Evolutionary conservation across 2,113 vertebrate genomes (phyloP).

Genomic region (Prolemur simus): DNA sequence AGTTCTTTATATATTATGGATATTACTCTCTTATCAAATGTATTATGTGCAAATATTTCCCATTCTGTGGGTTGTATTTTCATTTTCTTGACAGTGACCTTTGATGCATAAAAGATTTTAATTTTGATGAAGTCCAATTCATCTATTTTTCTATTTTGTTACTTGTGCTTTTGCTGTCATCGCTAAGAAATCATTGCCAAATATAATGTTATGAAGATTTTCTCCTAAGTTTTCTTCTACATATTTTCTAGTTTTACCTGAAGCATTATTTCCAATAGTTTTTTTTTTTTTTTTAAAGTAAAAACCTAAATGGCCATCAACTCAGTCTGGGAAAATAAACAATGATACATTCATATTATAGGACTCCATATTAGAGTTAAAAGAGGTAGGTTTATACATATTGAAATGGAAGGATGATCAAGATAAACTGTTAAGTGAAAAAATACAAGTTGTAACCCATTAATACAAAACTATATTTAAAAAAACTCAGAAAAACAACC

Average conservation of each 20-base stretch:
- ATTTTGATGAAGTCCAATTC: background rate
- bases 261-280: background rate
- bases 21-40: background rate
- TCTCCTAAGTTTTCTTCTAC: background rate
- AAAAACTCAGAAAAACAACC: background rate
- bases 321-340: background rate
- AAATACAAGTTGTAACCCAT: background rate
- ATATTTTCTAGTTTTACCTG: background rate
- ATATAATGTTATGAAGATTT: background rate
- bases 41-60: background rate
- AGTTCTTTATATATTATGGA: background rate
- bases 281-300: background rate
- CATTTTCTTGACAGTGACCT: background rate
- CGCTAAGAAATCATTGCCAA: background rate
- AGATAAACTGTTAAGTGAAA: background rate
- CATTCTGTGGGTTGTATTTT: background rate
- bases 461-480: background rate
- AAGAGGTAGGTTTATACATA: background rate
- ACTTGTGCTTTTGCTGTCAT: background rate
- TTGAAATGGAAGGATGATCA: background rate
- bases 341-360: background rate
- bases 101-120: background rate
- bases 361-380: background rate
- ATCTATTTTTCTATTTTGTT: background rate
- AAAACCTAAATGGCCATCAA: background rate